Evolutionary conservation across 2,888 invertebrate species (phyloP).

Genomic region (Bombylius major): DNA sequence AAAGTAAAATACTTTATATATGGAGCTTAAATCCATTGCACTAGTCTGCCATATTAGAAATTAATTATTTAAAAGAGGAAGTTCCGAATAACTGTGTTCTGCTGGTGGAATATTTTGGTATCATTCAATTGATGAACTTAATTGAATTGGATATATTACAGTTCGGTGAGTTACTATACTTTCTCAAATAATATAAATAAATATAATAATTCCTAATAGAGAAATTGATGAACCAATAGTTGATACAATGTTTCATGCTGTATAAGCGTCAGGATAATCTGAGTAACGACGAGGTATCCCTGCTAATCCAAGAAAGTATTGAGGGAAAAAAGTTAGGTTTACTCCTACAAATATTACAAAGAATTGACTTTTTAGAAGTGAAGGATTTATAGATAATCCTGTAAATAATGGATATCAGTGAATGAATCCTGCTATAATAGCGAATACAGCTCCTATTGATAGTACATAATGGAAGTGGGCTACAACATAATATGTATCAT

Average conservation of each 20-base stretch:
- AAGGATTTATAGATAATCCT: conserved; percentile 45
- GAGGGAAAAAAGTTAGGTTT: conserved; percentile 69
- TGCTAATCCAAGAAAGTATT: conserved; percentile 58
- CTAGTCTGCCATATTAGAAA: conserved; percentile 50
- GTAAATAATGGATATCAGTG: conserved; percentile 59
- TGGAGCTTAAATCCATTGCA: conserved; percentile 55
- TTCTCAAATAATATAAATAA: conserved; percentile 50
- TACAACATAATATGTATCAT: conserved; percentile 77
- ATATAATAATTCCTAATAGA: conserved; percentile 43
- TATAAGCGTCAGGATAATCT: conserved; percentile 55
- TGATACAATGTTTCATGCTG: conserved; percentile 53
- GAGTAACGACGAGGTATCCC: conserved; percentile 67
- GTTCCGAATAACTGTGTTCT: conserved; percentile 48
- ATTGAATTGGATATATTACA: conserved; percentile 39
- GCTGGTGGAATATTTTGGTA: conserved; percentile 43
- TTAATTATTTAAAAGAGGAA: conserved; percentile 41
- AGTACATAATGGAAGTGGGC: conserved; percentile 73
- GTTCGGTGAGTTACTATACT: conserved; percentile 42
- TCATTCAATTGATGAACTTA: conserved; percentile 49
- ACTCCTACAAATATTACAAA: conserved; percentile 59
- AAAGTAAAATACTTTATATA: conserved; percentile 49
- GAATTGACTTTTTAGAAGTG: conserved; percentile 56
- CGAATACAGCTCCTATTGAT: conserved; percentile 68
- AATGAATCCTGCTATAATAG: conserved; percentile 60
- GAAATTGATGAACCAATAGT: conserved; percentile 55